Conservation (phyloP, 2,888 invertebrate genomes). For the Eutolmus rufibarbis region DNA sequence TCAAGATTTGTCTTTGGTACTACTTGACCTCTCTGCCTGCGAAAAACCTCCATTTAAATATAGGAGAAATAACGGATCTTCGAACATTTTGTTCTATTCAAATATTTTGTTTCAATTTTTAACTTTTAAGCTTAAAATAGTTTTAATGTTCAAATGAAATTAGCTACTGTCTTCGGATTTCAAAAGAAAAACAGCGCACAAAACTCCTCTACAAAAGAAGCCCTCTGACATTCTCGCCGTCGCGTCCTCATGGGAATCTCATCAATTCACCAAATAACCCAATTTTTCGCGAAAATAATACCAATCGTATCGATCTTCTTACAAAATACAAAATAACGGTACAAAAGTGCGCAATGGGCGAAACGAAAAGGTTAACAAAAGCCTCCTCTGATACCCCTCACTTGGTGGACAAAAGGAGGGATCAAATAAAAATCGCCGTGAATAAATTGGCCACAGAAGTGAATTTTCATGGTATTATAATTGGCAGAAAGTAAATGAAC, state of each 20-base stretch:
- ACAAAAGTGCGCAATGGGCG: not conserved
- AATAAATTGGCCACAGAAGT: conserved; percentile 37
- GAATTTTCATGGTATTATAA: conserved; percentile 40
- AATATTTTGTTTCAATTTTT: no score
- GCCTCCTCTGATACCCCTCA: not conserved
- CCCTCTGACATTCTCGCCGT: not conserved
- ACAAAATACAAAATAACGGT: not conserved
- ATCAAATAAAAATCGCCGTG: conserved; percentile 31
- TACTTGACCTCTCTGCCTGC: no score
- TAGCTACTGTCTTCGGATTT: no score
- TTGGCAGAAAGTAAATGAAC: conserved; percentile 40
- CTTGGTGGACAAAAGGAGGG: not conserved
- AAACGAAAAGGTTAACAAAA: conserved; percentile 4
- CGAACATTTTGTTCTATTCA: no score
- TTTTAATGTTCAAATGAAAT: no score
- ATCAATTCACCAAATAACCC: not conserved
- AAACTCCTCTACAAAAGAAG: not conserved
- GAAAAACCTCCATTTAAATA: no score
- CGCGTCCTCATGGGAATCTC: not conserved
- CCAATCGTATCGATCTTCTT: not conserved
- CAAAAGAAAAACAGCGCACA: not conserved
- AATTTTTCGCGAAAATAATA: not conserved
- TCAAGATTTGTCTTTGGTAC: no score
- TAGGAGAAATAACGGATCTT: no score
- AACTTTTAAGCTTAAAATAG: no score